Evolutionary conservation across 2,797 vertebrate species (phyloP).

Genomic region (Pygocentrus nattereri): DNA sequence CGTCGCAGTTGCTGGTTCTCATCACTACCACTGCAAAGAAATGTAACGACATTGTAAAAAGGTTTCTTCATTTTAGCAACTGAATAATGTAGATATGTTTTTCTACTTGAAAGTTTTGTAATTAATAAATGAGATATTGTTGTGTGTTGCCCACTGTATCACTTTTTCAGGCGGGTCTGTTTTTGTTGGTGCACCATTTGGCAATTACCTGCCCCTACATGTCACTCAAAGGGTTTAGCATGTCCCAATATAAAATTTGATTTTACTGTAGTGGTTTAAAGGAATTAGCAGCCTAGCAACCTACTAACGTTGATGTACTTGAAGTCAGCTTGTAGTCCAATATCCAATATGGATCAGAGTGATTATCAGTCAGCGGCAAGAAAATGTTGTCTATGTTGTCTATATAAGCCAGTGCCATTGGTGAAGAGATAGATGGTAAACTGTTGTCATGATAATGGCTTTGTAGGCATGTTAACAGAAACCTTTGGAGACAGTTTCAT

Average conservation of each 20-base stretch:
- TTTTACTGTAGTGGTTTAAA: neutral
- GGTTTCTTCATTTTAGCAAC: too few species aligned
- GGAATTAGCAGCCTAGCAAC: neutral
- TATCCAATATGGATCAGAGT: neutral
- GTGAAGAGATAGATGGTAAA: neutral
- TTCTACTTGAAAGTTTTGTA: too few species aligned
- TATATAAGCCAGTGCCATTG: neutral
- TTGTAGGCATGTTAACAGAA: slow-evolving; percentile 24
- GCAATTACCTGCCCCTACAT: neutral
- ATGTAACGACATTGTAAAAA: too few species aligned
- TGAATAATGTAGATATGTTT: too few species aligned
- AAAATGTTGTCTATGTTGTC: neutral
- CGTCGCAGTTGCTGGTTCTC: too few species aligned
- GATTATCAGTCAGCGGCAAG: too few species aligned
- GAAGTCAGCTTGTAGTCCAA: neutral
- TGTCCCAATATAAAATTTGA: neutral
- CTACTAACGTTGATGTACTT: neutral
- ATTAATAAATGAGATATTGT: too few species aligned
- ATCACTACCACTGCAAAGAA: too few species aligned
- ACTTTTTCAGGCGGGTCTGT: too few species aligned
- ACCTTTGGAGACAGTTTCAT: slow-evolving; percentile 8
- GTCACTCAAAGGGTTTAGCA: neutral
- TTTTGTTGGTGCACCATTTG: too few species aligned
- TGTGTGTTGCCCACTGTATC: too few species aligned
- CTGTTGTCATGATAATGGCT: slow-evolving; percentile 5